Evolutionary conservation across 2,888 invertebrate genomes (phyloP).

Genomic region (Acrobasis suavella): DNA sequence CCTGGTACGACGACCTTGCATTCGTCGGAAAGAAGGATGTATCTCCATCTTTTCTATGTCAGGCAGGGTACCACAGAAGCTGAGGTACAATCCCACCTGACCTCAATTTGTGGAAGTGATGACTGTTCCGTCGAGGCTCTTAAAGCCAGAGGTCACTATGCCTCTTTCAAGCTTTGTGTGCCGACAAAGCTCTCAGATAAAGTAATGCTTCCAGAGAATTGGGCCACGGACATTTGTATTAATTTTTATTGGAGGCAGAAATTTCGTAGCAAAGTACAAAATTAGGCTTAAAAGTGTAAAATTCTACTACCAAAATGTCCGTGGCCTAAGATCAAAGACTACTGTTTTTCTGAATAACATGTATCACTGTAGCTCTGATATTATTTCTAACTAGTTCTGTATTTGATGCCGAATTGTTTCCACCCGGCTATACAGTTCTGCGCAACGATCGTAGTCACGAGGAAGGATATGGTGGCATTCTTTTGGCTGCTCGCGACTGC

Average conservation of each 20-base stretch:
- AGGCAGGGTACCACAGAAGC: too few relatives aligned
- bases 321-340: conserved; percentile 25
- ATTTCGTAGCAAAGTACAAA: conserved; percentile 18
- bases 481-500: conserved; percentile 18
- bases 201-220: conserved; percentile 7
- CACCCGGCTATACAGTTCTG: conserved; percentile 9
- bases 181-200: background rate
- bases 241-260: conserved; percentile 25
- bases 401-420: conserved; percentile 16
- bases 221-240: conserved; percentile 22
- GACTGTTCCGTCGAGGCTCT: conserved; percentile 1
- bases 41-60: too few relatives aligned
- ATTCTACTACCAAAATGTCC: conserved; percentile 24
- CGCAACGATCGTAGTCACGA: conserved; percentile 20
- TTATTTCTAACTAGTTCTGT: conserved; percentile 20
- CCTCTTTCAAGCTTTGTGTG: conserved; percentile 17
- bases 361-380: background rate
- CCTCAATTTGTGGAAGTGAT: background rate
- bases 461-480: conserved; percentile 21
- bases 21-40: too few relatives aligned
- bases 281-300: background rate
- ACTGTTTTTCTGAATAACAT: conserved; percentile 15
- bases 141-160: background rate
- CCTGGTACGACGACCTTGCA: too few relatives aligned
- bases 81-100: background rate